Evolutionary conservation across 2,888 invertebrate species (phyloP).

Genomic region (Amblyjoppa proteus): DNA sequence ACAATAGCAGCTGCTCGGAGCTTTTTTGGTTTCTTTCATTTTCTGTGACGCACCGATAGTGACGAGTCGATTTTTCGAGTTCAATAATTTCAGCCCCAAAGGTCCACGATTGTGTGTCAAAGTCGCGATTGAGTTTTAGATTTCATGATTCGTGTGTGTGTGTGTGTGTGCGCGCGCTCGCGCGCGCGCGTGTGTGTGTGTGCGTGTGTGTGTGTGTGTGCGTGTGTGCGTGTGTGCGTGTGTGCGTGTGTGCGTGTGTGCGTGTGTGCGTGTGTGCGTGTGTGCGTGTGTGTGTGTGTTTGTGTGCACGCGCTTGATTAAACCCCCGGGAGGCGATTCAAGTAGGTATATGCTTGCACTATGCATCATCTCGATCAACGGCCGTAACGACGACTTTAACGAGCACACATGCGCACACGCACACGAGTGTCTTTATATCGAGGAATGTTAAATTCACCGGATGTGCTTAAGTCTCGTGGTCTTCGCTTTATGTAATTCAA

Average conservation of each 20-base stretch:
- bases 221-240: background rate
- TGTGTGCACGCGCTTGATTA: background rate
- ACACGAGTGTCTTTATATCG: constrained; percentile 10
- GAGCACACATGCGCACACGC: background rate
- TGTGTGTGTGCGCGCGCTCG: too few relatives aligned
- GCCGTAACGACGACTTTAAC: background rate
- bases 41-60: background rate
- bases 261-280: too few relatives aligned
- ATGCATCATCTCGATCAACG: constrained; percentile 5
- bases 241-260: background rate
- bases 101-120: background rate
- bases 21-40: background rate
- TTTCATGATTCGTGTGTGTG: background rate
- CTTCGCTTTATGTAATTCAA: constrained; percentile 1
- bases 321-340: background rate
- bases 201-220: background rate
- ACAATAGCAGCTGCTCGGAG: background rate
- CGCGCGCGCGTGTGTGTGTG: background rate
- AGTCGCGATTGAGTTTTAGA: background rate
- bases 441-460: background rate
- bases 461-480: background rate
- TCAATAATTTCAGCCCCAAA: background rate
- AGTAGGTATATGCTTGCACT: background rate
- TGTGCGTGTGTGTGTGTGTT: background rate
- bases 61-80: constrained; percentile 3